Evolutionary conservation across 2,113 vertebrate genomes (phyloP).

Genomic region (Aphyosemion australe): DNA sequence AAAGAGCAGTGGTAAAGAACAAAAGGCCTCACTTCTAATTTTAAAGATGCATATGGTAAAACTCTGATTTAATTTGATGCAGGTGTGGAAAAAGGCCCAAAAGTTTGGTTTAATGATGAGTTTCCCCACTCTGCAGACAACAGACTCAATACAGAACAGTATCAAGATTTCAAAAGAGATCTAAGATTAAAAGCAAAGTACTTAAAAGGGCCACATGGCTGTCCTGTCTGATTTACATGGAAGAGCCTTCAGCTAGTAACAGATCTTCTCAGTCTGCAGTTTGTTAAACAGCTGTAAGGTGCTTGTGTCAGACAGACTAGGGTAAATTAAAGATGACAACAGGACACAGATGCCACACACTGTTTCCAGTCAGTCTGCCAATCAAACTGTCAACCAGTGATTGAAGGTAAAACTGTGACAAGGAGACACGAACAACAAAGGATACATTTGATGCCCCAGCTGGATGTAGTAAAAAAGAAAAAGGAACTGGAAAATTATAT

Average conservation of each 20-base stretch:
- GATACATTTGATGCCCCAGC: conserved; percentile 8
- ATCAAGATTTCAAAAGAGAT: no score
- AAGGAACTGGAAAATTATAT: neutral
- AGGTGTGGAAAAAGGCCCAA: no score
- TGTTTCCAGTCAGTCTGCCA: conserved; percentile 58
- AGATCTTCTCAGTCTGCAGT: neutral
- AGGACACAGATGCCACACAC: conserved; percentile 18
- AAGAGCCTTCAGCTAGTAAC: conserved; percentile 30
- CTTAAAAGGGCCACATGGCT: no score
- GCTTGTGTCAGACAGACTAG: conserved; percentile 50
- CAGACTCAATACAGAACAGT: no score
- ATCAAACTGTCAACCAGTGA: conserved; percentile 61
- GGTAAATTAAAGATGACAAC: conserved; percentile 66
- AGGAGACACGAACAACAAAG: conserved; percentile 7
- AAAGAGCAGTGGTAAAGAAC: no score
- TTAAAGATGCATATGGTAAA: no score
- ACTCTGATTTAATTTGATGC: no score
- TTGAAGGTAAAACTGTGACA: conserved; percentile 38
- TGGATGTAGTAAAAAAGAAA: neutral
- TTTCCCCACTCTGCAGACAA: no score
- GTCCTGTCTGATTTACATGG: no score
- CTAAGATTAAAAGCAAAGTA: no score
- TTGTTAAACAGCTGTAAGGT: conserved; percentile 46
- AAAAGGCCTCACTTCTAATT: no score
- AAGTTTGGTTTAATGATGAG: no score